A percentile compares a stretch with the other conserved stretches of the same genome.
Evolutionary conservation across 2,888 invertebrate species (phyloP).

Genomic region (Sminthurides aquaticus): DNA sequence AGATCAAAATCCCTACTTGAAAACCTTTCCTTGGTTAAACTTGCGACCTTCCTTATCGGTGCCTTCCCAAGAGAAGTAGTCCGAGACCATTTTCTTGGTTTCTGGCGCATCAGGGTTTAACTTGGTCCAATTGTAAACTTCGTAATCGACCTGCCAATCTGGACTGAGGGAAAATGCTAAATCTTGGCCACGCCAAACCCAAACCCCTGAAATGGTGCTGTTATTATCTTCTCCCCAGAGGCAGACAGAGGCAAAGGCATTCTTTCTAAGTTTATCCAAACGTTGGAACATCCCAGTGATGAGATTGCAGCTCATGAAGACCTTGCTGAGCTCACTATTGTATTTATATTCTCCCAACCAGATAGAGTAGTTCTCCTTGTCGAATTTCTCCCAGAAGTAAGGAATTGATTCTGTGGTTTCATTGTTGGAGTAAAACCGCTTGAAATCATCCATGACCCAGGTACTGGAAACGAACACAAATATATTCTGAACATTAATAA

Average conservation of each 20-base stretch:
- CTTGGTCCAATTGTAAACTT: constrained; percentile 91
- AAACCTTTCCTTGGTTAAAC: constrained; percentile 98
- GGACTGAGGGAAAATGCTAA: constrained; percentile 82
- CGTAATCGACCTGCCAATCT: constrained; percentile 96
- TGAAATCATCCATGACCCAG: constrained; percentile 95
- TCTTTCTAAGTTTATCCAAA: constrained; percentile 94
- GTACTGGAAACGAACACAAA: constrained; percentile 55
- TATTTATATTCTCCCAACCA: constrained; percentile 98
- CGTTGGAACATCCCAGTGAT: constrained; percentile 97
- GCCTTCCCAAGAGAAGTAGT: constrained; percentile 88
- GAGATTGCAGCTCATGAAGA: constrained; percentile 98
- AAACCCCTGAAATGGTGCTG: constrained; percentile 89
- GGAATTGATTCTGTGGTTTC: constrained; percentile 87
- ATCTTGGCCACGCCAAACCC: constrained; percentile 96
- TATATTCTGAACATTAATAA: background rate
- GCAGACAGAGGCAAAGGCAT: constrained; percentile 86
- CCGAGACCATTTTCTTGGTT: constrained; percentile 76
- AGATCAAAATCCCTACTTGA: constrained; percentile 61
- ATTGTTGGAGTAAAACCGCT: constrained; percentile 94
- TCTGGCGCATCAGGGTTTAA: constrained; percentile 70
- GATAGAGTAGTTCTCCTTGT: constrained; percentile 89
- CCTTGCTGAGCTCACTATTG: constrained; percentile 78
- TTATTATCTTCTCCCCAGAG: constrained; percentile 88
- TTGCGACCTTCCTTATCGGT: constrained; percentile 76
- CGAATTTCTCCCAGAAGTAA: constrained; percentile 98